Percentiles rank a stretch among this genome's conserved stretches.
Evolutionary conservation across 2,888 invertebrate species (phyloP).

Genomic region (Tolmerus cingulatus): DNA sequence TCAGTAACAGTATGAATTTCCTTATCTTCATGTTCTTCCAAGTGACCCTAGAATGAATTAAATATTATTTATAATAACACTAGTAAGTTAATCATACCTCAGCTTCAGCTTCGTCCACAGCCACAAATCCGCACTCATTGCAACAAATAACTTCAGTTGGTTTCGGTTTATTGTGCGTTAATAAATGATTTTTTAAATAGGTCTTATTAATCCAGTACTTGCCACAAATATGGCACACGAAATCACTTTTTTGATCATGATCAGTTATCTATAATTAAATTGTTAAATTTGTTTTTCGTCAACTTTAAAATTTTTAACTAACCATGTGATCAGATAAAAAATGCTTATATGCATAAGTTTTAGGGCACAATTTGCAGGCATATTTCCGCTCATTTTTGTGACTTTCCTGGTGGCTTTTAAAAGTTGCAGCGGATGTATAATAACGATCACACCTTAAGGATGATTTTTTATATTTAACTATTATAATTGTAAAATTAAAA

Average conservation of each 20-base stretch:
- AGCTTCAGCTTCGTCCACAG: slow-evolving; percentile 50
- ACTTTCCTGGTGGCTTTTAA: slow-evolving; percentile 53
- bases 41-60: slow-evolving; percentile 46
- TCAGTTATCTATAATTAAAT: background rate
- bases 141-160: slow-evolving; percentile 51
- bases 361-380: slow-evolving; percentile 52
- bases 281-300: background rate
- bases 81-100: slow-evolving; percentile 50
- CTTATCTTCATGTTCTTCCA: slow-evolving; percentile 3
- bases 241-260: slow-evolving; percentile 47
- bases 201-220: slow-evolving; percentile 25
- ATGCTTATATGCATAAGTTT: slow-evolving; percentile 50
- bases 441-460: slow-evolving; percentile 57
- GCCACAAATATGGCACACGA: slow-evolving; percentile 55
- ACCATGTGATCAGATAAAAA: slow-evolving; percentile 45
- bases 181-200: slow-evolving; percentile 55
- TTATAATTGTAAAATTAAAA: background rate
- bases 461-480: background rate
- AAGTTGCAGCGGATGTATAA: slow-evolving; percentile 50
- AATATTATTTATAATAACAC: background rate
- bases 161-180: slow-evolving; percentile 49
- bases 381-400: slow-evolving; percentile 51
- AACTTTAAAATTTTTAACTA: background rate
- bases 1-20: slow-evolving; percentile 32
- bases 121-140: slow-evolving; percentile 55